Base-by-base conservation (phyloP, 1,140 invertebrate genomes). In the Elysia chlorotica region DNA sequence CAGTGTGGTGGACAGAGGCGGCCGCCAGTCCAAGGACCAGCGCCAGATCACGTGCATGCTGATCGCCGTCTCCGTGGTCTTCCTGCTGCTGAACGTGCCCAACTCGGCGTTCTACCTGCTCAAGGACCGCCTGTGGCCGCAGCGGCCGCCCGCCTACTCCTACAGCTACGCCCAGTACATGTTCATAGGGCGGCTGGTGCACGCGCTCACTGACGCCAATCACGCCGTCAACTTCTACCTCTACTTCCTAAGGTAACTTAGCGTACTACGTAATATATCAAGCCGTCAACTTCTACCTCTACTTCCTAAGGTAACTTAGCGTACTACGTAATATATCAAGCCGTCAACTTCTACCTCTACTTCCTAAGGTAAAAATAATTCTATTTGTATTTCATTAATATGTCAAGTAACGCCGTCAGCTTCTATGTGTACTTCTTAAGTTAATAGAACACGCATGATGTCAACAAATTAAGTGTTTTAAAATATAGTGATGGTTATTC, bases 171-270 rank as follows among this genome's bases (percentile, higher is more conserved):
- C 61, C 6, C n/a, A 70, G 35, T 69, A 36, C 57, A 6, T 41
- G 31, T 73, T 78, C 53, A 65, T 54, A 25, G 63, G 28, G 23
- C 76, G 81, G 36, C 48, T 84, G 25, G 74, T 82, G 0, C 82
- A 82, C 59, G 25, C 80, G 17, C 71, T 84, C 1, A 76, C 77
- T 0, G 82, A 84, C 65, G 25, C 76, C 37, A 82, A 82, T 57
- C 80, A 84, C 54, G 80, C 82, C 5, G 65, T 84, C 25, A 84
- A 84, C 70, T 84, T 84, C 68, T 84, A 81, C 61, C 59, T 84
- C 21, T 84, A 84, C 61, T 84, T 81, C 69, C 71, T 84, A 2
- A 82, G 69, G 69, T 71, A 74, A 62, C 30, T 41, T 1, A 25
- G n/a, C n/a, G n/a, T n/a, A n/a, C n/a, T n/a, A n/a, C n/a, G n/a